Conservation (phyloP, 2,888 invertebrate species). For the Caenorhabditis sp. region DNA sequence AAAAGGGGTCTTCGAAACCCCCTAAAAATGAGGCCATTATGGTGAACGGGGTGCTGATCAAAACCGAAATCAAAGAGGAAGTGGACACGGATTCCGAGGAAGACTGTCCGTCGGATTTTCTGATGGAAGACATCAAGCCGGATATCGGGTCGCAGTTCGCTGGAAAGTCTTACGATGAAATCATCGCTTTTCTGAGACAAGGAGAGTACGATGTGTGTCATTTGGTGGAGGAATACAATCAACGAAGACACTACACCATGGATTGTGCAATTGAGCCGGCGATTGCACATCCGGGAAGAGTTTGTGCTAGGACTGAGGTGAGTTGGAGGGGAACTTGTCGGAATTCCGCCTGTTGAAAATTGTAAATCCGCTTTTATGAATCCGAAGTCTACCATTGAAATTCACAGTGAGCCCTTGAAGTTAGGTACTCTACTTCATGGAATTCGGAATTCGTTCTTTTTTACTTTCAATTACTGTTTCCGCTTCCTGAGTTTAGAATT, state of each 20-base stretch:
- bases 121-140: constrained; percentile 39
- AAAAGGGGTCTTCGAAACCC: constrained; percentile 11
- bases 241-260: constrained; percentile 40
- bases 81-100: constrained; percentile 30
- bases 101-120: constrained; percentile 29
- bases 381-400: no score
- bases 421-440: no score
- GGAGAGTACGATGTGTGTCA: constrained; percentile 43
- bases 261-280: constrained; percentile 41
- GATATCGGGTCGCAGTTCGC: constrained; percentile 28
- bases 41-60: constrained; percentile 13
- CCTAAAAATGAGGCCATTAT: background rate
- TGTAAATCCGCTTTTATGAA: no score
- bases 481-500: no score
- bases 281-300: constrained; percentile 28
- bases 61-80: constrained; percentile 44
- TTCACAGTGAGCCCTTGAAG: no score
- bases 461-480: no score
- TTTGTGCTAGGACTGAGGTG: constrained; percentile 60
- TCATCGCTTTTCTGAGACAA: background rate
- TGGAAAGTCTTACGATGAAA: background rate
- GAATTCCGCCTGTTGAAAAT: no score
- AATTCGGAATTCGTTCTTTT: no score
- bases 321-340: no score
- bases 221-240: constrained; percentile 22